phyloP scores from a whole-genome alignment of 2,113 vertebrate species.

The Sphaerodactylus townsendi region DNA sequence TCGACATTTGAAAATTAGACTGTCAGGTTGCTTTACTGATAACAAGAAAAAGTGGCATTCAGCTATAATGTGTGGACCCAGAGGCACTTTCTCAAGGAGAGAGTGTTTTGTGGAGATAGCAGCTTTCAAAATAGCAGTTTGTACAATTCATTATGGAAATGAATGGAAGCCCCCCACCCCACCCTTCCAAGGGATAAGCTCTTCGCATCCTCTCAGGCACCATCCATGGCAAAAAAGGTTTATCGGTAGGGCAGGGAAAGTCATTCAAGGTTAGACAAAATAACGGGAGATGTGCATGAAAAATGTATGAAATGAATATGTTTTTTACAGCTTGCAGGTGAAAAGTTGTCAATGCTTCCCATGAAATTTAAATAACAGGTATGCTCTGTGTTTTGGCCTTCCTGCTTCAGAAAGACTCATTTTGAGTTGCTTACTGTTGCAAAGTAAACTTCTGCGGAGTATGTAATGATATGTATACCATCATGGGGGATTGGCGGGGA shows the following conservation, averaged over 20 bases:
- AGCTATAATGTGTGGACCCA: not conserved
- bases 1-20: not conserved
- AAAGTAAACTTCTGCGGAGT: not conserved
- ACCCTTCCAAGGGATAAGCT: accelerated
- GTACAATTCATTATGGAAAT: not conserved
- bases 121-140: not conserved
- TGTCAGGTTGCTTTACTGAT: not conserved
- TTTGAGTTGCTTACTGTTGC: not conserved
- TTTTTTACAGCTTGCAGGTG: not conserved
- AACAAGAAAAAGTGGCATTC: not conserved
- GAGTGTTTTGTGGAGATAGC: not conserved
- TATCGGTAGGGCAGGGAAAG: not conserved
- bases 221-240: not conserved
- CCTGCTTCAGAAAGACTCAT: not conserved
- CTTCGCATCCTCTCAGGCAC: not conserved
- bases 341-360: not conserved
- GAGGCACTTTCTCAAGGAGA: not conserved
- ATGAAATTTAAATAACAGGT: not conserved
- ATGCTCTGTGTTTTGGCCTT: not conserved
- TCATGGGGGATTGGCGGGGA: too few relatives aligned
- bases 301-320: not conserved
- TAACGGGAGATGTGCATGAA: not conserved
- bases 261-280: not conserved
- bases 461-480: not conserved
- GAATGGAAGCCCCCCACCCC: not conserved